Evolutionary conservation across 2,113 vertebrate species (phyloP).

Genomic region (Gila orcuttii): DNA sequence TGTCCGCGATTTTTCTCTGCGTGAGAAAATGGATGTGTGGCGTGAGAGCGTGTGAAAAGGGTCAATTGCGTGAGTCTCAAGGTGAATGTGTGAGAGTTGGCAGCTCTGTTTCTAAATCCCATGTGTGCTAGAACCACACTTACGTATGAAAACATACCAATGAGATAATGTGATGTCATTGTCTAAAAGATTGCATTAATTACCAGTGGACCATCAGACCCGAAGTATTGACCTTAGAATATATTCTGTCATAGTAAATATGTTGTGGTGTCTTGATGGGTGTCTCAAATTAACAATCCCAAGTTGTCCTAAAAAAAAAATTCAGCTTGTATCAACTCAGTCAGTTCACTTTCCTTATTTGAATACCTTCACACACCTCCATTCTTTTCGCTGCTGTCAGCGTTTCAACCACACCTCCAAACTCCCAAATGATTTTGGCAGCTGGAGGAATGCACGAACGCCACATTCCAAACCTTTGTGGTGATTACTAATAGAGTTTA

Average conservation of each 20-base stretch:
- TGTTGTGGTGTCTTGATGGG: conserved; percentile 5
- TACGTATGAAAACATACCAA: background rate
- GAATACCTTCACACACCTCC: conserved; percentile 14
- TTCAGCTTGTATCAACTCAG: background rate
- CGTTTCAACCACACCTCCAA: conserved; percentile 29
- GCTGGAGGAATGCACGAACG: background rate
- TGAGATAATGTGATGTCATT: background rate
- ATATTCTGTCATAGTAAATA: conserved; percentile 15
- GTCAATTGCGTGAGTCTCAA: too few relatives aligned
- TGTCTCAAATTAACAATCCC: conserved; percentile 18
- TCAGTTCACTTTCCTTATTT: conserved; percentile 47
- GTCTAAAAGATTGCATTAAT: conserved; percentile 36
- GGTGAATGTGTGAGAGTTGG: too few relatives aligned
- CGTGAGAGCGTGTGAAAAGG: too few relatives aligned
- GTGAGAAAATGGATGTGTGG: too few relatives aligned
- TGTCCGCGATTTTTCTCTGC: too few relatives aligned
- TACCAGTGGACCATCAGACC: conserved; percentile 7
- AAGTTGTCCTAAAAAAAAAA: background rate
- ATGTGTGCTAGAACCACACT: background rate
- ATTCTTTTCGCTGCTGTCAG: conserved; percentile 38
- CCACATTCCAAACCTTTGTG: conserved; percentile 15
- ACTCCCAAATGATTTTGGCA: conserved; percentile 36
- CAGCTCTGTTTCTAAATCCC: background rate
- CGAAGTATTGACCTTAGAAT: background rate
- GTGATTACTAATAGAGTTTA: conserved; percentile 44